Percentiles rank a stretch among this genome's conserved stretches.
Evolutionary conservation across 2,797 vertebrate genomes (phyloP).

Genomic region (Schizopygopsis pylzovi): DNA sequence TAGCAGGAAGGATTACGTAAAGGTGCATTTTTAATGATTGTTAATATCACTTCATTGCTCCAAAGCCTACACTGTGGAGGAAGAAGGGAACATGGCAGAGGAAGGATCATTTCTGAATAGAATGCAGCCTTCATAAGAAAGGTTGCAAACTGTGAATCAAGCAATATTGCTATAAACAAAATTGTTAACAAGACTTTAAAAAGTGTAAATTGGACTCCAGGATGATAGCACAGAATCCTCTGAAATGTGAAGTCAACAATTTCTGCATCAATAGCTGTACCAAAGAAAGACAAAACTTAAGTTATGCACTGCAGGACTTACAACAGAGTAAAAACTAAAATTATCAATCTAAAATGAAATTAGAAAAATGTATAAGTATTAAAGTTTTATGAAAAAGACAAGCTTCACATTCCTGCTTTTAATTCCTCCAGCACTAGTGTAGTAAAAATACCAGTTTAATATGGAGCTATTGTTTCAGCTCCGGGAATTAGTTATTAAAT

Average conservation of each 20-base stretch:
- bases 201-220: neutral
- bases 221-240: neutral
- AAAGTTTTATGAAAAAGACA: neutral
- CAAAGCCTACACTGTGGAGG: neutral
- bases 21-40: neutral
- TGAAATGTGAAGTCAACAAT: neutral
- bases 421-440: neutral
- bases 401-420: neutral
- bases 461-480: too few relatives aligned
- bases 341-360: neutral
- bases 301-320: neutral
- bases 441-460: too few relatives aligned
- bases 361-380: neutral
- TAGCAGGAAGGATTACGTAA: neutral
- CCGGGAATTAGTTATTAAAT: too few relatives aligned
- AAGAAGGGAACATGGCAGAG: neutral
- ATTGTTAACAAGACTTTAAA: neutral
- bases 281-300: neutral
- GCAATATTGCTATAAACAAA: neutral
- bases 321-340: neutral
- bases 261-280: neutral
- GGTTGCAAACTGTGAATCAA: neutral
- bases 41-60: neutral
- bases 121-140: neutral
- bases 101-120: neutral